These are phyloP conservation scores for Pycnomerus fuliginosus DNA, from an alignment of 2,888 invertebrate species.

Conservation along the genomic window DNA sequence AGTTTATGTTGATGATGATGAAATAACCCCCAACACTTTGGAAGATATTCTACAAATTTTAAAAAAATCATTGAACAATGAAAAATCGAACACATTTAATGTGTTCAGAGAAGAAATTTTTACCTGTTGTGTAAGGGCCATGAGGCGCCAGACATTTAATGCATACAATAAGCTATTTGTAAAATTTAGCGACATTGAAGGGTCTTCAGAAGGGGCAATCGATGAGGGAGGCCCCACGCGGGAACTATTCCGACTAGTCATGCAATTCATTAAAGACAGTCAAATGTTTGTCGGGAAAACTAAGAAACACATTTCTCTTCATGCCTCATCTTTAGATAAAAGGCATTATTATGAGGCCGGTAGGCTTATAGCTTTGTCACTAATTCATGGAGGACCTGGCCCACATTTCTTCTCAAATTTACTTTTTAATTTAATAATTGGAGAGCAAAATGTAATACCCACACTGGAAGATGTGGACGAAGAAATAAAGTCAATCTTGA, in stretches of 20 bases:
- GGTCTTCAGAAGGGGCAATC: slow-evolving; percentile 25
- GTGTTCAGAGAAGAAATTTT: slow-evolving; percentile 24
- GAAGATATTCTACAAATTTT: background rate
- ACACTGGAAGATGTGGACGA: slow-evolving; percentile 11
- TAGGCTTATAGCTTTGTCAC: slow-evolving; percentile 22
- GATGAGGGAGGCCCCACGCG: slow-evolving; percentile 28
- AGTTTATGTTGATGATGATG: background rate
- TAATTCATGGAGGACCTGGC: slow-evolving; percentile 26
- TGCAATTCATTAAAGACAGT: slow-evolving; percentile 18
- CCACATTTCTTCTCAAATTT: slow-evolving; percentile 25
- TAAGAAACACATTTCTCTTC: slow-evolving; percentile 22
- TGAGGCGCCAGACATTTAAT: slow-evolving; percentile 18
- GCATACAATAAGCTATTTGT: slow-evolving; percentile 25
- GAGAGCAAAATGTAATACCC: slow-evolving; percentile 6
- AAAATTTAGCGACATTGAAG: slow-evolving; percentile 22
- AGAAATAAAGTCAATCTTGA: slow-evolving; percentile 2
- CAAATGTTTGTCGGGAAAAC: slow-evolving; percentile 15
- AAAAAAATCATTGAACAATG: background rate
- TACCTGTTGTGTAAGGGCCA: slow-evolving; percentile 22
- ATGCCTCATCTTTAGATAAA: slow-evolving; percentile 9
- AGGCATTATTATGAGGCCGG: slow-evolving; percentile 25
- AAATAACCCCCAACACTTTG: background rate
- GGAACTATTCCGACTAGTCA: slow-evolving; percentile 26
- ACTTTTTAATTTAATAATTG: slow-evolving; percentile 17
- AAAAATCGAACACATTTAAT: slow-evolving; percentile 4